Evolutionary conservation across 2,797 vertebrate genomes (phyloP), one percentile per base, ranked within the genome.

Genomic region (Carapus acus): DNA sequence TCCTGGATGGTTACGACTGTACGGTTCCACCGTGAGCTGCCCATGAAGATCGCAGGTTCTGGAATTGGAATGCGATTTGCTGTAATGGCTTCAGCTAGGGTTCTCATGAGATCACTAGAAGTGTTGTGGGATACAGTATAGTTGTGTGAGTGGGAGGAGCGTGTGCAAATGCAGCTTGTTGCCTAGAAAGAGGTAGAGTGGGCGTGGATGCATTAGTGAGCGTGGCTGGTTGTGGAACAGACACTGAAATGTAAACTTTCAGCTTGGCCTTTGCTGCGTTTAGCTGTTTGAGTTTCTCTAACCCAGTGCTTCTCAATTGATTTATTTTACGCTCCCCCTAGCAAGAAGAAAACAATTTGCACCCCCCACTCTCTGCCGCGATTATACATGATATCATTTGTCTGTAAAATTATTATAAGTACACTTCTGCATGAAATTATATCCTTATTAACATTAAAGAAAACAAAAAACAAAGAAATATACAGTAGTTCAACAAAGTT

Each of bases 1-100:
- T 37, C 67, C 50, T 1, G 70, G 12, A 7, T 65, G 58, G 5
- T 65, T 43, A 38, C 58, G 31, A 60, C 53, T 6, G 36, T 62
- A 50, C 31, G 2, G 16, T 71, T 73, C 60, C 58, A 71, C 46
- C 55, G 66, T 49, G 48, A 57, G 51, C 69, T 59, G 1, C 59
- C 48, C 69, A 24, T 49, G 54, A 65, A 65, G 14, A 67, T n/a
- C 8, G 49, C 21, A 1, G 57, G 50, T 8, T 74, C 56, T 59
- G 58, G 41, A 29, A 68, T 52, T 0, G 62, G 53, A 49, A 59
- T 21, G 4, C 46, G 58, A 17, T 71, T 68, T 23, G 53, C 50
- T 38, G 54, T 50, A 18, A 68, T 55, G 6, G 42, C 51, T 4
- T 73, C 60, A 48, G 53, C 49, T 4, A 69, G 55, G 5, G 67